Conservation (phyloP, 2,888 invertebrate genomes). For the Amblyteles armatorius region DNA sequence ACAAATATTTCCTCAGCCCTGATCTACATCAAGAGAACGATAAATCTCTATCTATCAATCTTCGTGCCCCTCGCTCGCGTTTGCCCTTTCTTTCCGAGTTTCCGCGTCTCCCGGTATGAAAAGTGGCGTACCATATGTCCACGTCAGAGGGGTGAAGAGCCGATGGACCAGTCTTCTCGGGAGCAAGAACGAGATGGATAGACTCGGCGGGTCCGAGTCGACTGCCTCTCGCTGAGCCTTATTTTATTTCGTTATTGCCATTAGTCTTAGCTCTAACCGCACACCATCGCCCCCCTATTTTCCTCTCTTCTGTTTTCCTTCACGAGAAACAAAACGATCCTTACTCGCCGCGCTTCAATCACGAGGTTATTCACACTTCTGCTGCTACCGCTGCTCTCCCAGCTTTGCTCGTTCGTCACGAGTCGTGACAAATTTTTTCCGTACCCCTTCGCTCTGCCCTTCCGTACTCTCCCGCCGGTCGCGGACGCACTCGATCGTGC, state of each 20-base stretch:
- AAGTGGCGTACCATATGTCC: slow-evolving; percentile 80
- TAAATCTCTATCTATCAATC: slow-evolving; percentile 65
- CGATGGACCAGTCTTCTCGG: slow-evolving; percentile 22
- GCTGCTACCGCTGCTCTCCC: neutral
- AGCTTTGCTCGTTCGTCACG: neutral
- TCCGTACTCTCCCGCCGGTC: slow-evolving; percentile 32
- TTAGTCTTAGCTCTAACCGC: slow-evolving; percentile 60
- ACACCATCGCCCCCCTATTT: slow-evolving; percentile 23
- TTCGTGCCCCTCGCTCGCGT: slow-evolving; percentile 51
- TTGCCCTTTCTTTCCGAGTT: slow-evolving; percentile 43
- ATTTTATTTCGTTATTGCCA: slow-evolving; percentile 67
- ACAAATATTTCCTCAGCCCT: slow-evolving; percentile 24
- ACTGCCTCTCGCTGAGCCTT: slow-evolving; percentile 46
- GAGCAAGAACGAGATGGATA: slow-evolving; percentile 51
- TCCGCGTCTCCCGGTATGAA: slow-evolving; percentile 72
- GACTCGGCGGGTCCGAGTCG: slow-evolving; percentile 57
- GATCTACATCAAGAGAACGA: slow-evolving; percentile 46
- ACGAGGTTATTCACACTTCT: neutral
- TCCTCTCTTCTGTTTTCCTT: slow-evolving; percentile 55
- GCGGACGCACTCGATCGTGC: slow-evolving; percentile 61
- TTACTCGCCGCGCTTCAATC: slow-evolving; percentile 24
- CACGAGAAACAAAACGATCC: slow-evolving; percentile 48
- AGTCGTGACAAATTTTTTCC: slow-evolving; percentile 15
- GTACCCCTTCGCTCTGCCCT: slow-evolving; percentile 38
- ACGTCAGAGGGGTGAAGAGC: slow-evolving; percentile 74